Evolutionary conservation across 2,113 vertebrate genomes (phyloP).

Genomic region (Euleptes europaea): DNA sequence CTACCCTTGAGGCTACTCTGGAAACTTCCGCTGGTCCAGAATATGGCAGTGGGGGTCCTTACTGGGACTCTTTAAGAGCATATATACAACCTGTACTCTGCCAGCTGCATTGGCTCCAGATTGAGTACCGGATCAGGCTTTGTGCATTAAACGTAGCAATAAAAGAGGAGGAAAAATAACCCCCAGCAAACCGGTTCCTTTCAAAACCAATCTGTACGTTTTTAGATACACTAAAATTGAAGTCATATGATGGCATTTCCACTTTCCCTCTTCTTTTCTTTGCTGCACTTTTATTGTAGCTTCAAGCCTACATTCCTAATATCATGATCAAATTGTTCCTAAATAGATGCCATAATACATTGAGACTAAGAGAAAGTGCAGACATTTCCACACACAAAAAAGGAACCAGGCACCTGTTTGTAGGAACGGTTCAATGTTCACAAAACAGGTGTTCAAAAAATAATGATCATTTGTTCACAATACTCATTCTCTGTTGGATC

Average conservation of each 20-base stretch:
- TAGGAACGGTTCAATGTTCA: too few species aligned
- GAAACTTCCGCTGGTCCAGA: too few species aligned
- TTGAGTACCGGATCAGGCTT: constrained; percentile 46
- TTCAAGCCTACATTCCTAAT: background rate
- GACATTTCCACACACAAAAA: too few species aligned
- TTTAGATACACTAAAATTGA: constrained; percentile 20
- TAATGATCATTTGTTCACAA: too few species aligned
- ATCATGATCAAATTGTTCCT: background rate
- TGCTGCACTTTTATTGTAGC: background rate
- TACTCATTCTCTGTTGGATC: too few species aligned
- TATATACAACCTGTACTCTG: too few species aligned
- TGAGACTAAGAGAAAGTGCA: background rate
- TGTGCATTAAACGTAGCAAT: constrained; percentile 10
- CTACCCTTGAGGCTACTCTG: too few species aligned
- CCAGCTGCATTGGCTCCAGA: too few species aligned
- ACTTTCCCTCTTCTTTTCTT: background rate
- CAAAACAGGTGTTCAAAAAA: too few species aligned
- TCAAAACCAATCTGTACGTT: constrained; percentile 43
- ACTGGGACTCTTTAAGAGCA: too few species aligned
- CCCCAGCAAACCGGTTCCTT: constrained; percentile 49
- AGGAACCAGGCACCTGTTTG: too few species aligned
- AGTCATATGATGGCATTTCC: constrained; percentile 17
- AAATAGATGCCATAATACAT: background rate
- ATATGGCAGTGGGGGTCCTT: too few species aligned
- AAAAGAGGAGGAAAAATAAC: constrained; percentile 24